Evolutionary conservation across 2,113 vertebrate genomes (phyloP).

Genomic region (Sciurus niger): DNA sequence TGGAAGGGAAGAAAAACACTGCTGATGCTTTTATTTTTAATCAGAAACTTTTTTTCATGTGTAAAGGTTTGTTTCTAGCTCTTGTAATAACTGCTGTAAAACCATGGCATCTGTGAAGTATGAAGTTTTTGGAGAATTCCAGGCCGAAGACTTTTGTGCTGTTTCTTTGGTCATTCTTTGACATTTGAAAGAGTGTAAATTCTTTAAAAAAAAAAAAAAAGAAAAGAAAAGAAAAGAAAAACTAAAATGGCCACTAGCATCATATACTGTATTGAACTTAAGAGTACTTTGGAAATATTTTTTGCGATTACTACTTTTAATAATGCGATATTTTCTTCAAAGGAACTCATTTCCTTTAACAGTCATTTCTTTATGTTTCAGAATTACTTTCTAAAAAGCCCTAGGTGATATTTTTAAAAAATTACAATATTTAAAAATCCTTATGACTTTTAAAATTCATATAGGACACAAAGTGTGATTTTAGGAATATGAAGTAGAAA

Average conservation of each 20-base stretch:
- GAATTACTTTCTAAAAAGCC: neutral
- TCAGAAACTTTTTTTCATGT: neutral
- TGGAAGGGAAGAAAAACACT: neutral
- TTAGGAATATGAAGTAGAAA: slow-evolving; percentile 23
- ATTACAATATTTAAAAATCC: slow-evolving; percentile 20
- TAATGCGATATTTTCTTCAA: slow-evolving; percentile 55
- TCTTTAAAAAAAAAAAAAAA: slow-evolving; percentile 46
- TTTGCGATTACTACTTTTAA: slow-evolving; percentile 50
- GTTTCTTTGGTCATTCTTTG: slow-evolving; percentile 27
- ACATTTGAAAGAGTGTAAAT: slow-evolving; percentile 48
- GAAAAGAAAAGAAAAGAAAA: neutral
- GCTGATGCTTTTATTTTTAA: slow-evolving; percentile 45
- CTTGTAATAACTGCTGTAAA: neutral
- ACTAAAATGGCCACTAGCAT: neutral
- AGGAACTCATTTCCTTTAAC: slow-evolving; percentile 46
- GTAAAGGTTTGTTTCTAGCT: neutral
- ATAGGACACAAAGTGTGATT: neutral
- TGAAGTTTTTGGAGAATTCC: slow-evolving; percentile 36
- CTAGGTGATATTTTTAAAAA: slow-evolving; percentile 20
- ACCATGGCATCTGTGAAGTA: neutral
- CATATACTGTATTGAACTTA: slow-evolving; percentile 1
- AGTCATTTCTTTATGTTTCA: slow-evolving; percentile 51
- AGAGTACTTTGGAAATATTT: neutral
- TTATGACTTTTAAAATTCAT: slow-evolving; percentile 48
- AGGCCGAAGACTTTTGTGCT: neutral